Base-by-base conservation (phyloP, 37 sponge, comb jelly and placozoan species). In the Ephydatia muelleri region DNA sequence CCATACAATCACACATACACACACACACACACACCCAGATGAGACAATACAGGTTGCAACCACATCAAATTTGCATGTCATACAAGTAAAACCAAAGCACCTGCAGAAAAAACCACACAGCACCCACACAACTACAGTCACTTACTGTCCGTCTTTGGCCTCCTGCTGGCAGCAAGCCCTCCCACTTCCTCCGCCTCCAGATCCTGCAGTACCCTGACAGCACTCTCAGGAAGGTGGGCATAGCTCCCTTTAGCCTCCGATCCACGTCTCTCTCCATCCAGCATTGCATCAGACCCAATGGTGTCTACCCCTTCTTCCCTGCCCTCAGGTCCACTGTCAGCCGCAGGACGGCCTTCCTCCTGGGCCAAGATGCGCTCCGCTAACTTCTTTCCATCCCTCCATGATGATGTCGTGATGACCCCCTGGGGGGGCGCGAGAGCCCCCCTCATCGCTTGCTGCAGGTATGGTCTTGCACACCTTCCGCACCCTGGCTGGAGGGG, bases 381-480 rank as follows among this genome's bases (percentile, higher is more conserved):
- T 49, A 91, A 65, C 47, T 87, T 81, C 76, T 80, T 83, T 0
- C 92, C 92, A 0, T 75, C 49, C 73, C 92, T 66, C 92, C 92
- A 91, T 0, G 88, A 87, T 11, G 81, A 87, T 3, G 92, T 75
- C 26, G 91, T 91, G 23, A 91, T 86, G 2, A 78, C 32, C 35
- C 65, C 79, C 19, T n/a, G n/a, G n/a, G n/a, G 77, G 13, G 57
- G 57, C 19, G 16, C 19, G 57, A 0, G 26, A 0, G 30, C 49
- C 32, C 3, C 31, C 57, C 30, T 78, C 49, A 30, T n/a, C n/a
- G n/a, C n/a, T n/a, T n/a, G 26, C 38, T 4, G 26, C 25, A 0
- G 37, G 34, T 37, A 39, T 8, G 76, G 37, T 34, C 8, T 34
- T 30, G 35, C 34, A 37, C 11, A 26, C 76, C 34, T 75, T 75